Evolutionary conservation across 2,797 vertebrate species (phyloP), one percentile per base, ranked within the genome.

Genomic region (Crenichthys baileyi): DNA sequence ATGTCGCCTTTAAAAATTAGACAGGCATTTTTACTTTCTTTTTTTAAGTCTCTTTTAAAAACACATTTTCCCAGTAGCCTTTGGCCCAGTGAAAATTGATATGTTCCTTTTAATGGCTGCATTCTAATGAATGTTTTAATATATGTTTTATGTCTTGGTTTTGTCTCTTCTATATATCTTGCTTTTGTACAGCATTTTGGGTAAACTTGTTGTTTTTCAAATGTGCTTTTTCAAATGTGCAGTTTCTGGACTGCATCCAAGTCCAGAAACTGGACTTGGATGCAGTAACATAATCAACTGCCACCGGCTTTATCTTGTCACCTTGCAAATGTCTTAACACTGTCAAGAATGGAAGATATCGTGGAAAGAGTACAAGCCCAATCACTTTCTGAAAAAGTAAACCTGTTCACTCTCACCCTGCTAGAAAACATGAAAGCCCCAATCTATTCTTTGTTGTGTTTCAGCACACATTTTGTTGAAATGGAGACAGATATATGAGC

Each of bases 251-350:
- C n/a, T n/a, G n/a, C n/a, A n/a, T n/a, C n/a, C n/a, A n/a, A n/a
- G n/a, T n/a, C n/a, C n/a, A n/a, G 4, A 53, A 16, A 53, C 20
- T 55, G 5, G 2, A 55, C 53, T 55, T 22, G 53, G 56, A 75
- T 58, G 74, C 16, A 71, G 81, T 76, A 72, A 63, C 78, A 71
- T 79, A 70, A 75, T 78, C 77, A 78, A 39, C 83, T 78, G 76
- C 79, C 83, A 76, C 83, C 79, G 78, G 86, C 73, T 73, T 79
- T 83, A 76, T 74, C 76, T 79, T 85, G 88, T 84, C 87, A 78
- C 70, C 70, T 36, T 63, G 75, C 51, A 83, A 78, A 92, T 13
- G 18, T 22, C 8, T 63, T 63, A 39, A 65, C 88, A 83, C 84
- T 58, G 26, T 51, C 53, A 24, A 72, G 20, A 61, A 53, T 20